Conservation (phyloP, 1,140 invertebrate genomes). For the Hyles vespertilio region DNA sequence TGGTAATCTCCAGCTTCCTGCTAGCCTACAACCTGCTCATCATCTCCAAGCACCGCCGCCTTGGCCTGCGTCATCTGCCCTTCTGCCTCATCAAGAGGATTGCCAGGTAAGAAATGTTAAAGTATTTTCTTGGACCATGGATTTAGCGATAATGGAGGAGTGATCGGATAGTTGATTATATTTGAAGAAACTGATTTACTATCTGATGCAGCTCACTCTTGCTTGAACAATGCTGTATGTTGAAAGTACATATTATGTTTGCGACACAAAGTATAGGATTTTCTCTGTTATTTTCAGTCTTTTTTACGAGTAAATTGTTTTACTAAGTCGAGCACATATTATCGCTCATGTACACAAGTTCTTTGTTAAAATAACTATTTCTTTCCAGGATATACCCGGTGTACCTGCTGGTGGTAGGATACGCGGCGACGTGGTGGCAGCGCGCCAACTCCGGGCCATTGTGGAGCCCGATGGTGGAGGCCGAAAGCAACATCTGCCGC, state of each 20-base stretch:
- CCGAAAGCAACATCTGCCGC: constrained; percentile 72
- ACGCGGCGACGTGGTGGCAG: constrained; percentile 51
- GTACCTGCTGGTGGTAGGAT: constrained; percentile 46
- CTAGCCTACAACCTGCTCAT: constrained; percentile 35
- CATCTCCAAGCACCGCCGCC: background rate
- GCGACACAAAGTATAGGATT: no score
- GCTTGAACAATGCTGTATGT: no score
- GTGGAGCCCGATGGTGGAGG: constrained; percentile 35
- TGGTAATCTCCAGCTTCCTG: constrained; percentile 48
- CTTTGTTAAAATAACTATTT: background rate
- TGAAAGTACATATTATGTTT: no score
- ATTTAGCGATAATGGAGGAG: background rate
- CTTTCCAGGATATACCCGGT: constrained; percentile 36
- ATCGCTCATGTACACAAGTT: background rate
- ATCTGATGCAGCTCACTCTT: no score
- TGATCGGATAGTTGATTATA: no score
- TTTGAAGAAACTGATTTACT: no score
- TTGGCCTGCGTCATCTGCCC: constrained; percentile 6
- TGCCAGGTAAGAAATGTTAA: constrained; percentile 8
- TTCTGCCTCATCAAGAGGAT: constrained; percentile 15
- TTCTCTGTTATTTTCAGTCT: background rate
- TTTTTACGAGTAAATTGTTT: background rate
- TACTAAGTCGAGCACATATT: background rate
- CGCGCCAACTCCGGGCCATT: constrained; percentile 37
- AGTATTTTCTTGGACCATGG: background rate